Conservation (phyloP, 30 jellyfish, hydroid and myxozoan genomes). For the Chironex yamaguchii region DNA sequence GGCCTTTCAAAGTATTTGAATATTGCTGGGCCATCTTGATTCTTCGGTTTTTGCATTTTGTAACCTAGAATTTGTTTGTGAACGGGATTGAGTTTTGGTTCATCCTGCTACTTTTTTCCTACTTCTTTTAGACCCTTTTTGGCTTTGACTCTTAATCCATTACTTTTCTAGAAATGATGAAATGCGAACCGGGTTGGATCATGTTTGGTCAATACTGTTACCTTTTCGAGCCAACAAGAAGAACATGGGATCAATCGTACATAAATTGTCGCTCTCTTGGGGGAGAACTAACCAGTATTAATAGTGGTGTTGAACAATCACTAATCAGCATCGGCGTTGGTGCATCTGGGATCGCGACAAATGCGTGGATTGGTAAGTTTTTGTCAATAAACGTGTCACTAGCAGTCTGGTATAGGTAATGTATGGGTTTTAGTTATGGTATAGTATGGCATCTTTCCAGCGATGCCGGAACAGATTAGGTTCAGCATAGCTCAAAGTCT, state of each 20-base stretch:
- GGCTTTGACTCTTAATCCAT: neutral
- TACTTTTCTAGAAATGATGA: conserved; percentile 74
- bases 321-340: conserved; percentile 34
- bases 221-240: conserved; percentile 57
- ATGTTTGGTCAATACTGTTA: conserved; percentile 88
- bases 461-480: too few species aligned
- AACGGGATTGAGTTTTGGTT: neutral
- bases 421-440: too few species aligned
- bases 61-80: neutral
- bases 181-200: conserved; percentile 82
- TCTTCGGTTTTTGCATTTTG: neutral
- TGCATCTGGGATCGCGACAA: conserved; percentile 18
- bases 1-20: too few species aligned
- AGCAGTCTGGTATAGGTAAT: too few species aligned
- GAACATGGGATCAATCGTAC: conserved; percentile 58
- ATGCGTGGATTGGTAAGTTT: conserved; percentile 83
- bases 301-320: conserved; percentile 84
- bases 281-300: conserved; percentile 68
- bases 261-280: conserved; percentile 56
- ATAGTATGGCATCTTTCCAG: too few species aligned
- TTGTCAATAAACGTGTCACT: too few species aligned
- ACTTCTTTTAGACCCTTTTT: neutral
- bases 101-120: neutral
- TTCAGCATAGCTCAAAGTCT: too few species aligned
- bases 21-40: neutral